Percentiles rank a stretch among this genome's conserved stretches.
phyloP scores from a whole-genome alignment of 2,113 vertebrate species.

The Bubo blakistoni region DNA sequence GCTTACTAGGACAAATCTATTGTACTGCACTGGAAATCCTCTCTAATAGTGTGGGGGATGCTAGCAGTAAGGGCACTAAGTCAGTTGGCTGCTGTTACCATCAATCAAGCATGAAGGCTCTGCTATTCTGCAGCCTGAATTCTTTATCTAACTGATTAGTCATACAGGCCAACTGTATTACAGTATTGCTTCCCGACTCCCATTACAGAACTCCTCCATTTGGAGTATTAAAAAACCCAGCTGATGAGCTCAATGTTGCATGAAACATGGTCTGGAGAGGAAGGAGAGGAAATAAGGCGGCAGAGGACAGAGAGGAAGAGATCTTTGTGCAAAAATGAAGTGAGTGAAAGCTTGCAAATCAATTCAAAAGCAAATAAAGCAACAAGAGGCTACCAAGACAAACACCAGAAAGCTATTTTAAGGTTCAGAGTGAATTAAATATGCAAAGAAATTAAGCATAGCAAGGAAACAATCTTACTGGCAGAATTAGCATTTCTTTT shows the following conservation, averaged over 20 bases:
- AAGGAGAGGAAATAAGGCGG: not conserved
- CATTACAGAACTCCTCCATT: not conserved
- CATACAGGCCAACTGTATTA: conserved; percentile 37
- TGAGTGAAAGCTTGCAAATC: not conserved
- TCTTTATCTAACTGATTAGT: conserved; percentile 63
- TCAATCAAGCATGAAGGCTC: conserved; percentile 57
- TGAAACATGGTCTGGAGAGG: not conserved
- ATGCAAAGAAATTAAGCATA: not conserved
- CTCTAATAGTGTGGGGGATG: not conserved
- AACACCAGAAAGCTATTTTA: conserved; percentile 18
- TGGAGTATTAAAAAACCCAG: not conserved
- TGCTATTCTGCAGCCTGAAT: conserved; percentile 34
- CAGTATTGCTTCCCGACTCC: not conserved
- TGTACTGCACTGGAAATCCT: conserved; percentile 25
- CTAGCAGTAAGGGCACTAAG: conserved; percentile 42
- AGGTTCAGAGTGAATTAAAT: not conserved
- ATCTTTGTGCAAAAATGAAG: not conserved
- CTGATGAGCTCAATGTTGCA: conserved; percentile 1
- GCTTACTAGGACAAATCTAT: conserved; percentile 40
- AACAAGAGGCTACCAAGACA: not conserved
- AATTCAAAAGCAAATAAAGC: conserved; percentile 27
- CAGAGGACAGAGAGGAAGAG: not conserved
- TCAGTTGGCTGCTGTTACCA: conserved; percentile 50
- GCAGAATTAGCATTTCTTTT: not conserved
- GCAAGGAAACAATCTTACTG: not conserved